Conservation (phyloP, 2,888 invertebrate genomes). For the Molorchus minor region DNA sequence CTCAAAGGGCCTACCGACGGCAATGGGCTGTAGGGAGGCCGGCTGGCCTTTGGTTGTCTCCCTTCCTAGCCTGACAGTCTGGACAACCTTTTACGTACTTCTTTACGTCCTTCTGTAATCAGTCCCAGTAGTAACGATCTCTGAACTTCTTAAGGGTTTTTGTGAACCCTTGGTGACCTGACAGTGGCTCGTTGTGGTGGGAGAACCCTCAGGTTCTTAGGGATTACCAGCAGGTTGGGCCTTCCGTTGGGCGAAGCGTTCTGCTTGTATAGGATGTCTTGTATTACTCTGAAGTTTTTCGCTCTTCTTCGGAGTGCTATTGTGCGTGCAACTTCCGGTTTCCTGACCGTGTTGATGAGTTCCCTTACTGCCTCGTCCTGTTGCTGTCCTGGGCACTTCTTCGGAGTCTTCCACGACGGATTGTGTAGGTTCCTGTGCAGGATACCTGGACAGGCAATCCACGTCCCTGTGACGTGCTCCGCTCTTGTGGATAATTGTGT, state of each 20-base stretch:
- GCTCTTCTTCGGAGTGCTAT: slow-evolving; percentile 34
- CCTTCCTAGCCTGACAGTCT: slow-evolving; percentile 41
- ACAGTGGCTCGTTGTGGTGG: slow-evolving; percentile 36
- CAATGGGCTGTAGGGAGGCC: slow-evolving; percentile 9
- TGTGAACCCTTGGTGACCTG: slow-evolving; percentile 37
- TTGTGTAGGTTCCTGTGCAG: slow-evolving; percentile 9
- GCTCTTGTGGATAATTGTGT: not conserved
- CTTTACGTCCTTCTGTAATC: slow-evolving; percentile 27
- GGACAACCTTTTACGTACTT: slow-evolving; percentile 36
- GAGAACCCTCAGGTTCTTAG: slow-evolving; percentile 25
- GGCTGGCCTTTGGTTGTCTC: slow-evolving; percentile 29
- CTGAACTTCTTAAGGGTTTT: slow-evolving; percentile 40
- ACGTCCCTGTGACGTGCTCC: slow-evolving; percentile 8
- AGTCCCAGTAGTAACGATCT: slow-evolving; percentile 38
- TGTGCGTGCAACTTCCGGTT: slow-evolving; percentile 17
- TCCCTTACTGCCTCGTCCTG: slow-evolving; percentile 21
- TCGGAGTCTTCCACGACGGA: slow-evolving; percentile 17
- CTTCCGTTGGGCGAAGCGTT: slow-evolving; percentile 10
- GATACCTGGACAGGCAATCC: slow-evolving; percentile 36
- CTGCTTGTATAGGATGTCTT: slow-evolving; percentile 35
- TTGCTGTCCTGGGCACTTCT: slow-evolving; percentile 32
- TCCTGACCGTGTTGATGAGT: slow-evolving; percentile 29
- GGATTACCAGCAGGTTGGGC: slow-evolving; percentile 37
- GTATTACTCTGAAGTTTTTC: slow-evolving; percentile 31
- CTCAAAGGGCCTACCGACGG: slow-evolving; percentile 21